These are phyloP conservation scores for Adineta ricciae DNA, from an alignment of 2,888 invertebrate species.

Conservation along the genomic window DNA sequence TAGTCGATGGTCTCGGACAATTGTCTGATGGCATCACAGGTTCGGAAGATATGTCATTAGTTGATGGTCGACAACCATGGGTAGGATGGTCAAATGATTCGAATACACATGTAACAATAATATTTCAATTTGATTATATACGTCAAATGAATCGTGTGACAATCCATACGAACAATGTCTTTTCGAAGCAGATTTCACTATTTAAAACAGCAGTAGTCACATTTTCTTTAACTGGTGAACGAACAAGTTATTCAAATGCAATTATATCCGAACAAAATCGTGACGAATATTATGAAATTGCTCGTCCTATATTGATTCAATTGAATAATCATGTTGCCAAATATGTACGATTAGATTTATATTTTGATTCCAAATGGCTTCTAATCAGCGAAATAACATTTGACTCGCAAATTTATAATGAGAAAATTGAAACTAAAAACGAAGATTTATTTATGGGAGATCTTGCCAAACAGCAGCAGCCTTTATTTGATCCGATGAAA, in stretches of 20 bases:
- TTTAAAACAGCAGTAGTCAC: conserved; percentile 69
- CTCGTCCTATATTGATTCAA: conserved; percentile 70
- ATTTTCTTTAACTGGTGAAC: conserved; percentile 66
- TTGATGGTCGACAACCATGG: conserved; percentile 2
- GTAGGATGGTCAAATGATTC: conserved; percentile 66
- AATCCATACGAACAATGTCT: conserved; percentile 70
- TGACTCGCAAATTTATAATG: conserved; percentile 58
- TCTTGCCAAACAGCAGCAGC: neutral
- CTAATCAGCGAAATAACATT: conserved; percentile 80
- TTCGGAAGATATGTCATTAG: neutral
- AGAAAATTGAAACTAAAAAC: neutral
- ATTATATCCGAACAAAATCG: conserved; percentile 59
- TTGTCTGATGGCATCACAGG: conserved; percentile 61
- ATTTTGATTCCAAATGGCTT: conserved; percentile 71
- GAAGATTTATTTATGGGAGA: neutral
- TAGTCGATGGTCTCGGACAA: conserved; percentile 71
- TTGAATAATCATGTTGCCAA: conserved; percentile 70
- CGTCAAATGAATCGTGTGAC: conserved; percentile 73
- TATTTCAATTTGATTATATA: conserved; percentile 76
- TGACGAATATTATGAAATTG: conserved; percentile 67
- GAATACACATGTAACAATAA: conserved; percentile 57
- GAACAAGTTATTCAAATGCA: conserved; percentile 65
- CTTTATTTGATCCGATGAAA: neutral
- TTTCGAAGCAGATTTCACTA: conserved; percentile 71
- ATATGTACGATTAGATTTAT: conserved; percentile 66